Conservation (phyloP, 37 sponge, comb jelly and placozoan genomes). For the Diacarnus erythraeanus region DNA sequence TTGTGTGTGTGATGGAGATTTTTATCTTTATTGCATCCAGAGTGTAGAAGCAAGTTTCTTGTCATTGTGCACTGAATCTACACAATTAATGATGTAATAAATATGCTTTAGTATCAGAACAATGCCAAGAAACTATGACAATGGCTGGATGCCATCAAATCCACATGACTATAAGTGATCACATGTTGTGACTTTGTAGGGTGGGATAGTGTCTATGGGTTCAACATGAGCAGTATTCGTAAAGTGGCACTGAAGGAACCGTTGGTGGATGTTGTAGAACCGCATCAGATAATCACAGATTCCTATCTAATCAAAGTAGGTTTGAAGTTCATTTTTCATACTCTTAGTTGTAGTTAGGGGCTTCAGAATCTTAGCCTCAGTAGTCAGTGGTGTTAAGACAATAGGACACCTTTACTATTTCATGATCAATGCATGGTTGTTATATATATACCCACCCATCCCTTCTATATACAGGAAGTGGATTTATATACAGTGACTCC, state of each 20-base stretch:
- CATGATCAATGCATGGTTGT: not conserved
- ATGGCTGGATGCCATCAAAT: no score
- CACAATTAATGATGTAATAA: no score
- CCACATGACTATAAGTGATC: no score
- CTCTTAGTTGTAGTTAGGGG: no score
- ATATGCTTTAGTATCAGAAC: no score
- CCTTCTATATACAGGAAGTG: constrained; percentile 62
- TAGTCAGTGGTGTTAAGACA: no score
- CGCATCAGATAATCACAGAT: constrained; percentile 72
- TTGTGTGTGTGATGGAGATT: not conserved
- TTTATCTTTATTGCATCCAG: not conserved
- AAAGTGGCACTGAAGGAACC: constrained; percentile 92
- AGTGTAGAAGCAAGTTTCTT: no score
- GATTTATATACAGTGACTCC: constrained; percentile 89
- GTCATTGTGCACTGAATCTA: no score
- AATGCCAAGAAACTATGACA: no score
- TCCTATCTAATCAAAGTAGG: constrained; percentile 76
- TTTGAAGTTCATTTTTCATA: not conserved
- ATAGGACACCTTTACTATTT: no score
- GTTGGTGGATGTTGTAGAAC: constrained; percentile 95
- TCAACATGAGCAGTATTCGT: constrained; percentile 93
- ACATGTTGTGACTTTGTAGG: constrained; percentile 64
- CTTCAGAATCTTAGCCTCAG: no score
- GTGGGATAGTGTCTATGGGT: constrained; percentile 99
- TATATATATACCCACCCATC: no score